Percentiles rank a stretch among this genome's conserved stretches.
phyloP scores from a whole-genome alignment of 2,113 vertebrate species.

The Poeciliopsis turrubarensis region DNA sequence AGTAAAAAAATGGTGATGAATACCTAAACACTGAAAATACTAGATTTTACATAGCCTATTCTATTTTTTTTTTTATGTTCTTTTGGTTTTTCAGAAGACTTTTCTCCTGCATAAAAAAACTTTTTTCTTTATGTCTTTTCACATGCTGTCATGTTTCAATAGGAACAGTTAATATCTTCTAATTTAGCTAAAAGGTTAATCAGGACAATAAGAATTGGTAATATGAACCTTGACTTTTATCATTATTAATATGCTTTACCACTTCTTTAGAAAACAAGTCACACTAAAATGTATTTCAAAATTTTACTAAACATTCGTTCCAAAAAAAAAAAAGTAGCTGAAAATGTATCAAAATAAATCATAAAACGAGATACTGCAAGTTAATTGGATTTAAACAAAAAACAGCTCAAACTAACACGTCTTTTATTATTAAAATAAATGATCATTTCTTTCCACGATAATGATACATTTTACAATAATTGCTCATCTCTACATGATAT shows the following conservation, averaged over 20 bases:
- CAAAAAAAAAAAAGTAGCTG: no score
- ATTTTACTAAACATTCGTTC: neutral
- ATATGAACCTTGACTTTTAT: no score
- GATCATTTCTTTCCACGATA: no score
- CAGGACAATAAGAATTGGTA: no score
- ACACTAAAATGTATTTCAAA: neutral
- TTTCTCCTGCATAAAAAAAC: neutral
- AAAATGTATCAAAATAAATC: neutral
- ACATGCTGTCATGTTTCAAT: neutral
- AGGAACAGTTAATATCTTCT: no score
- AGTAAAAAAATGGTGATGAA: no score
- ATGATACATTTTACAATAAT: neutral
- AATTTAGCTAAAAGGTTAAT: no score
- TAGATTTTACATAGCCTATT: no score
- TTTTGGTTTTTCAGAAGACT: neutral
- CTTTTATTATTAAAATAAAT: neutral
- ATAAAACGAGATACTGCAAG: neutral
- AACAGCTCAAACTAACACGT: neutral
- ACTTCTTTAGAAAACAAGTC: neutral
- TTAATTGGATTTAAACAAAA: neutral
- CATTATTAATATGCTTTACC: neutral
- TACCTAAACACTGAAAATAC: no score
- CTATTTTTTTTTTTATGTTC: neutral
- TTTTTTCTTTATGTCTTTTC: neutral
- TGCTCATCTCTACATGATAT: neutral